These are phyloP conservation scores for Talpa occidentalis DNA, from an alignment of 2,113 vertebrate genomes.

Conservation along the genomic window DNA sequence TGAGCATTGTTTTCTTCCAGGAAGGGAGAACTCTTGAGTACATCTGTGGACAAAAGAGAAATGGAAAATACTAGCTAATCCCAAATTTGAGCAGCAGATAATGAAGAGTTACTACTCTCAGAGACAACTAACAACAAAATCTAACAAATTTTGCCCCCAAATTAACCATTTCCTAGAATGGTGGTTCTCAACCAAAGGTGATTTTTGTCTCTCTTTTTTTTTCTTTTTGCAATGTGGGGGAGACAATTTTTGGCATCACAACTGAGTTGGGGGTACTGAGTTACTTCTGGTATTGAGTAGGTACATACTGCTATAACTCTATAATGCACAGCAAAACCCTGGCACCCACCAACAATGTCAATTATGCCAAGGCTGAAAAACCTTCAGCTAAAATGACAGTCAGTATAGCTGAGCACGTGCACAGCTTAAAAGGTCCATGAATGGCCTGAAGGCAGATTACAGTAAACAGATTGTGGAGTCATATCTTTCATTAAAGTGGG, in stretches of 20 bases:
- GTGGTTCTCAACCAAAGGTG: not conserved
- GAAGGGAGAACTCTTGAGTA: slow-evolving; percentile 51
- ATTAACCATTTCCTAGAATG: slow-evolving; percentile 17
- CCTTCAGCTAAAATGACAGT: not conserved
- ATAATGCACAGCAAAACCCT: not conserved
- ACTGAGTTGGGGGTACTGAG: not conserved
- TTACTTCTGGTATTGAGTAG: not conserved
- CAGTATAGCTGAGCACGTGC: not conserved
- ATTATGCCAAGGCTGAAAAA: not conserved
- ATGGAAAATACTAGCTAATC: slow-evolving; percentile 55
- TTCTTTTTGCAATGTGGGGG: not conserved
- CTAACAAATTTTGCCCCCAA: not conserved
- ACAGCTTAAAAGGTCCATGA: not conserved
- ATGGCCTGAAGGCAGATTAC: not conserved
- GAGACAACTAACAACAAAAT: not conserved
- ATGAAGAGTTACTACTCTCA: slow-evolving; percentile 33
- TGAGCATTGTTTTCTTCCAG: slow-evolving; percentile 20
- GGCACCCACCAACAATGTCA: not conserved
- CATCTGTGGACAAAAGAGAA: slow-evolving; percentile 64
- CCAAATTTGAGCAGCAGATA: slow-evolving; percentile 17
- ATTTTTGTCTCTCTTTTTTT: not conserved
- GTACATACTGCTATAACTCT: not conserved
- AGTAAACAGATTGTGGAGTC: not conserved
- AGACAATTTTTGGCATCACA: not conserved
- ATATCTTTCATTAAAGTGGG: not conserved